These are phyloP conservation scores for Taenaris catops DNA, from an alignment of 2,888 invertebrate genomes.

Conservation along the genomic window DNA sequence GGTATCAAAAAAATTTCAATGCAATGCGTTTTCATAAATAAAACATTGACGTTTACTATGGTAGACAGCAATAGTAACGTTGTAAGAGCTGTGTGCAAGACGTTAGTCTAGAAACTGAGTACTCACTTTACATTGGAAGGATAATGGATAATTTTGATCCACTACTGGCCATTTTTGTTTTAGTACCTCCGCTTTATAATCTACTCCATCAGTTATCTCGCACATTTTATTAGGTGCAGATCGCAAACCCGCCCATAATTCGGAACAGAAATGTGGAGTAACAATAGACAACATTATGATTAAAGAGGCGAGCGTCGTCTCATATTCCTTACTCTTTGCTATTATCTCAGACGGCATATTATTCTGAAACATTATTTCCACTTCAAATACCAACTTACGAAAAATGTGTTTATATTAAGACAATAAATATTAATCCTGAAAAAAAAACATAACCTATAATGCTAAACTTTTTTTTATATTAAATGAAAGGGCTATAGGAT, in stretches of 20 bases:
- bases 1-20: no score
- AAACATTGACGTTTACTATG: no score
- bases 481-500: no score
- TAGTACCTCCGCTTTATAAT: constrained; percentile 85
- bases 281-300: constrained; percentile 93
- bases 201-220: constrained; percentile 63
- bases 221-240: constrained; percentile 81
- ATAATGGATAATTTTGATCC: constrained; percentile 83
- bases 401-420: no score
- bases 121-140: constrained; percentile 82
- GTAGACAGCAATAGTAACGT: no score
- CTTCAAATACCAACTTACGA: no score
- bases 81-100: no score
- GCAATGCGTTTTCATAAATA: no score
- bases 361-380: constrained; percentile 53
- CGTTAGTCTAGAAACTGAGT: no score
- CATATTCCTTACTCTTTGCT: constrained; percentile 85
- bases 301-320: constrained; percentile 87
- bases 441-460: no score
- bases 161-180: constrained; percentile 89
- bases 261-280: constrained; percentile 94
- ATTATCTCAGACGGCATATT: constrained; percentile 81
- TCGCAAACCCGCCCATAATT: constrained; percentile 91
- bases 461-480: no score
- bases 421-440: no score